Base-by-base conservation (phyloP, 2,797 vertebrate genomes). In the Pseudomugil gertrudae region DNA sequence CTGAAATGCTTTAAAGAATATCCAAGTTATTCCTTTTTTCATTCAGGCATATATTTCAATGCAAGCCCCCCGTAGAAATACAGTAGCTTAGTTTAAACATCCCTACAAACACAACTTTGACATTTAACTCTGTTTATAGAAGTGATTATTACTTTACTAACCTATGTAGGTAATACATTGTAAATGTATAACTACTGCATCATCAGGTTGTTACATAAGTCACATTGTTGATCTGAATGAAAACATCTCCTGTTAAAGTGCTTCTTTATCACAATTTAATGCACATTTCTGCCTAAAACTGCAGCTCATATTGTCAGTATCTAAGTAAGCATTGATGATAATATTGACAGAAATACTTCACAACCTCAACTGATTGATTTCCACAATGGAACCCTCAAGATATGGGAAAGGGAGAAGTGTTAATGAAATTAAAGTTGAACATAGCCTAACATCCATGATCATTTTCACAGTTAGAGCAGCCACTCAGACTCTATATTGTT, bases 401-500 rank as follows among this genome's bases (percentile, higher is more conserved):
- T 24, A 27, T 36, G 13, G 13, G 14, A 9, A 32, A 17, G 23
- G 14, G 24, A 38, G n/a, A n/a, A n/a, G n/a, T n/a, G 23, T 17
- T 32, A 13, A 33, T n/a, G 24, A 55, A 60, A 59, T 24, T 19
- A 53, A 1, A 10, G 3, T 7, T n/a, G n/a, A n/a, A n/a, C n/a
- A n/a, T n/a, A n/a, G n/a, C n/a, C n/a, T n/a, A n/a, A n/a, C n/a
- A n/a, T n/a, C n/a, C n/a, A n/a, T n/a, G n/a, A n/a, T n/a, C n/a
- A n/a, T n/a, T n/a, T n/a, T n/a, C n/a, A n/a, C n/a, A n/a, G n/a
- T n/a, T 57, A 55, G 32, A 54, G 74, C 63, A 79, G 56, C 61
- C 64, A 73, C 36, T 54, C 68, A 73, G 73, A 69, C 50, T 33
- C 66, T 76, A 24, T 52, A 35, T 23, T 65, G 87, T 90, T 93